Base-by-base conservation (phyloP, 2,888 invertebrate species). In the Lasioglossum pauxillum region DNA sequence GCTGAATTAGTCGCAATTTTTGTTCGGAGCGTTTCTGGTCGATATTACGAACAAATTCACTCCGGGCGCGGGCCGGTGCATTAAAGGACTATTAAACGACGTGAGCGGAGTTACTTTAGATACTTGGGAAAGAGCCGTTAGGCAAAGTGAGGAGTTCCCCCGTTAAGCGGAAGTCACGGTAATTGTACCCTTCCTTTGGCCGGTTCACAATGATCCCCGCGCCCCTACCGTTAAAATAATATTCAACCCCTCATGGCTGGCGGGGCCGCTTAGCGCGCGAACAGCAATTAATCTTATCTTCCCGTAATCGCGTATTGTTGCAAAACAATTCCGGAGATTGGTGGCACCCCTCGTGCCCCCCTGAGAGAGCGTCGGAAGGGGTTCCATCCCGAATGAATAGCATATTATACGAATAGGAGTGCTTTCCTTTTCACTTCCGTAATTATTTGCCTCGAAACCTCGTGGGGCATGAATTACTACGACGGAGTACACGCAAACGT, bases 81-180 rank as follows among this genome's bases (percentile, higher is more conserved):
- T 89, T 88, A 90, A 89, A 86, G 79, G 83, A 49, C 81, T 72
- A 86, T 90, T 90, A 90, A 90, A 89, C 90, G 86, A 89, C 83
- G 86, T 82, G 83, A 72, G 88, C 88, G 35, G 27, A 82, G 88
- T 78, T 84, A 86, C 88, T 88, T 90, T 69, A 79, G 90, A 90
- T 90, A 88, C 89, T 89, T 88, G 81, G 86, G 82, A 31, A 83
- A 83, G 88, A 81, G 75, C 79, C 85, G 90, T 89, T 90, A 88
- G 80, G 85, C 84, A 89, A 89, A 84, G 85, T 57, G 86, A 71
- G 88, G 82, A 86, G 90, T 86, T 86, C 60, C 78, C 76, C 78
- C 85, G 80, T 90, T 85, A 89, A 89, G 82, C 82, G 78, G 84
- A 84, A 90, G 80, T 90, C 90, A 84, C 82, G 80, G 69, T 78